These are phyloP conservation scores for Chrysogorgia sp. DNA, from an alignment of 92 coral and sea anemone species.

Conservation along the genomic window DNA sequence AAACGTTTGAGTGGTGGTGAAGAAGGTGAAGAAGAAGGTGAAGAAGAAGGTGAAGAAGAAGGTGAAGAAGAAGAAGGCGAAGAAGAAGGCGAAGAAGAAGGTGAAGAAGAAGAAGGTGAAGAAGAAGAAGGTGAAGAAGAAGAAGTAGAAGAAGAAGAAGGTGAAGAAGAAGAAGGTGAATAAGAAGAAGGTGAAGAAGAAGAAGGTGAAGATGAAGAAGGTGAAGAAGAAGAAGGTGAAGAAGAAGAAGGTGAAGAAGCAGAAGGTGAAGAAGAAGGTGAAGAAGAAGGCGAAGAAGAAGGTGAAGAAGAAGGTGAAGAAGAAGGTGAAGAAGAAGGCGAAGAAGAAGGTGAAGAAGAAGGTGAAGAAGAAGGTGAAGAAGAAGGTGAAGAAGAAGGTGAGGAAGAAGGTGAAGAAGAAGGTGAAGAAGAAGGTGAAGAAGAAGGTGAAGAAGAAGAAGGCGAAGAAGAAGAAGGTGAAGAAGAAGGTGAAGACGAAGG, in stretches of 20 bases:
- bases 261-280: not conserved
- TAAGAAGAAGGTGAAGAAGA: no score
- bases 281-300: no score
- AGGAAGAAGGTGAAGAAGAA: not conserved
- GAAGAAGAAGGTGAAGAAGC: not conserved
- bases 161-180: not conserved
- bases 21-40: conserved; percentile 5
- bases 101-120: not conserved
- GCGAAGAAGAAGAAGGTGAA: no score
- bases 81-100: not conserved
- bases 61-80: no score
- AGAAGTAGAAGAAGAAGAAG: conserved; percentile 13
- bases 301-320: not conserved
- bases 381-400: no score
- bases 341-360: no score
- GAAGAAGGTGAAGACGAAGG: no score
- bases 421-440: not conserved
- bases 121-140: not conserved
- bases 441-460: no score
- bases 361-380: not conserved
- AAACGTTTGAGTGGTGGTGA: not conserved
- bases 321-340: no score
- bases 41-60: not conserved
- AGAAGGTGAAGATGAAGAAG: not conserved
- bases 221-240: not conserved